Percentiles rank a stretch among this genome's conserved stretches.
These are phyloP conservation scores for Carassius carassius DNA, from an alignment of 2,113 vertebrate genomes.

Conservation along the genomic window DNA sequence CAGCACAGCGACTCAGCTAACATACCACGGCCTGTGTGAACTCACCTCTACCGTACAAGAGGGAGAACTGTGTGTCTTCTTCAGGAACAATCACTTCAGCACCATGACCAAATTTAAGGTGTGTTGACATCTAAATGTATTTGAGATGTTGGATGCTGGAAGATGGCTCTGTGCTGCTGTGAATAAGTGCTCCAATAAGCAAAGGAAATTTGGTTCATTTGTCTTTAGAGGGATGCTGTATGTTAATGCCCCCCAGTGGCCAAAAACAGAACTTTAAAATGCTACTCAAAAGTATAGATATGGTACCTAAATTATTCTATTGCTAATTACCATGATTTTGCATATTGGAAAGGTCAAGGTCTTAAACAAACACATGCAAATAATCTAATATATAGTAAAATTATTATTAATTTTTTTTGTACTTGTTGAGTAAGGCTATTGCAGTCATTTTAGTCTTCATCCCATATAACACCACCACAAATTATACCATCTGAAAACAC, in stretches of 20 bases:
- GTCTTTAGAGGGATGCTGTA: neutral
- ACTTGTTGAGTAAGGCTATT: too few species aligned
- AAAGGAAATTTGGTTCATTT: neutral
- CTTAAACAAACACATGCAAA: neutral
- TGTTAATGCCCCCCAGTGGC: slow-evolving; percentile 36
- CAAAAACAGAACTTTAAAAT: neutral
- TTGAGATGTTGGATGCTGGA: slow-evolving; percentile 4
- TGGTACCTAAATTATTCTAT: neutral
- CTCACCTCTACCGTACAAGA: slow-evolving; percentile 95
- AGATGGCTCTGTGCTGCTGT: neutral
- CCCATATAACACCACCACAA: neutral
- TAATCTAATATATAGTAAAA: neutral
- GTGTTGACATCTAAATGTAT: slow-evolving; percentile 66
- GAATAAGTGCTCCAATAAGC: neutral
- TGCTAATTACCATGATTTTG: neutral
- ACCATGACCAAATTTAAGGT: slow-evolving; percentile 99
- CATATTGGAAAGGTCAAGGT: neutral
- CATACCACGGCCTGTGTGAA: slow-evolving; percentile 96
- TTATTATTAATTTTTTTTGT: neutral
- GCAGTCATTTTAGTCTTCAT: neutral
- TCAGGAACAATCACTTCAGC: slow-evolving; percentile 99
- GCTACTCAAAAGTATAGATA: neutral
- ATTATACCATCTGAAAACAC: neutral
- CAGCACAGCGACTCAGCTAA: slow-evolving; percentile 96
- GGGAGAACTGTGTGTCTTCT: slow-evolving; percentile 97